phyloP scores from a whole-genome alignment of 2,797 vertebrate species.

The Melanitta fusca region DNA sequence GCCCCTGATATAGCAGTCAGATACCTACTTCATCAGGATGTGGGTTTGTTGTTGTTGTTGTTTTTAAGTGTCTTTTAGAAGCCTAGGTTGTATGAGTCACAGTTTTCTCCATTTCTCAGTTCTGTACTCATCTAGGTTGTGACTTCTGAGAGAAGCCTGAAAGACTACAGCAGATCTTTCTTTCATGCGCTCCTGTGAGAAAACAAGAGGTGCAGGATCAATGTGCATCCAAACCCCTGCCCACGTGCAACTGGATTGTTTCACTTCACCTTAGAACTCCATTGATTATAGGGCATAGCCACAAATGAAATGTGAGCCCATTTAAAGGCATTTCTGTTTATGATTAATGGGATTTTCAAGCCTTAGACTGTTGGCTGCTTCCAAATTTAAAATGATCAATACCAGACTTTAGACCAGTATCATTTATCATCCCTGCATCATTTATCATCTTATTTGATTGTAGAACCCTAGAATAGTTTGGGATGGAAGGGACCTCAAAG shows the following conservation, averaged over 20 bases:
- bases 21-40: not conserved
- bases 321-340: not conserved
- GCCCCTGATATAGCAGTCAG: accelerated
- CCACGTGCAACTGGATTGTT: accelerated
- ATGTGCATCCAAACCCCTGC: accelerated
- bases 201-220: not conserved
- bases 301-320: not conserved
- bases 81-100: not conserved
- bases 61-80: not conserved
- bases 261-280: accelerated
- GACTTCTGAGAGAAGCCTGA: not conserved
- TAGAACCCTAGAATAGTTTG: no score
- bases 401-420: not conserved
- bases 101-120: not conserved
- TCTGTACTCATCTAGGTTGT: not conserved
- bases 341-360: not conserved
- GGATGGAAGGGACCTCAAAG: no score
- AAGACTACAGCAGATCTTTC: not conserved
- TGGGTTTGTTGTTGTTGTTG: not conserved
- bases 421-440: not conserved
- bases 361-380: not conserved
- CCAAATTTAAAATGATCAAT: not conserved
- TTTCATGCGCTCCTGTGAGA: accelerated
- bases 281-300: accelerated
- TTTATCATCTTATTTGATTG: not conserved